phyloP scores from a whole-genome alignment of 2,888 invertebrate species.

The Agapostemon virescens region DNA sequence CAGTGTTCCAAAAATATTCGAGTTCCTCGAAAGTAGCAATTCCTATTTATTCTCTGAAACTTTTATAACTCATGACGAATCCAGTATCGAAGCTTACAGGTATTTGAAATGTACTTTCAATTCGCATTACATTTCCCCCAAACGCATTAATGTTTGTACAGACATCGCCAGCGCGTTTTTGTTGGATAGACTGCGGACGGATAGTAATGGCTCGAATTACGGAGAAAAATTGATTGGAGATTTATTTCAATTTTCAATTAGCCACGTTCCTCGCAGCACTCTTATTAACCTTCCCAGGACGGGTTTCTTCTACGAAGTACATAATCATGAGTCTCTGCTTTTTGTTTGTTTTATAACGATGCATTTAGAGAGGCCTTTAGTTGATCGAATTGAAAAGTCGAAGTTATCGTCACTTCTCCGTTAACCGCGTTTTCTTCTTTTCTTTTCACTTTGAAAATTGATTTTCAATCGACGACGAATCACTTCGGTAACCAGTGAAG shows the following conservation, averaged over 20 bases:
- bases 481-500: no score
- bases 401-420: not conserved
- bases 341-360: not conserved
- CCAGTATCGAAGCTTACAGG: no score
- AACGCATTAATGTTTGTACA: no score
- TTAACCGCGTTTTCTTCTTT: not conserved
- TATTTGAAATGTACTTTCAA: no score
- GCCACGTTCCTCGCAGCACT: not conserved
- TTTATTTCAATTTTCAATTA: constrained; percentile 1
- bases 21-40: no score
- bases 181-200: not conserved
- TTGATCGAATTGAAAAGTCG: not conserved
- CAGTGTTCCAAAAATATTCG: no score
- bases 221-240: not conserved
- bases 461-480: not conserved
- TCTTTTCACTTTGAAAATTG: no score
- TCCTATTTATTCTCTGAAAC: no score
- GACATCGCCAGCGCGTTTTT: no score
- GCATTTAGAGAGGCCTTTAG: not conserved
- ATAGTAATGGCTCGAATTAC: not conserved
- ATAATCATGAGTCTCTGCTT: not conserved
- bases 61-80: no score
- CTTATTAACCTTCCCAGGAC: not conserved
- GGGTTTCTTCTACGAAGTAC: not conserved
- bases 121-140: no score